phyloP scores from a whole-genome alignment of 2,113 vertebrate species.

The Anoplopoma fimbria region DNA sequence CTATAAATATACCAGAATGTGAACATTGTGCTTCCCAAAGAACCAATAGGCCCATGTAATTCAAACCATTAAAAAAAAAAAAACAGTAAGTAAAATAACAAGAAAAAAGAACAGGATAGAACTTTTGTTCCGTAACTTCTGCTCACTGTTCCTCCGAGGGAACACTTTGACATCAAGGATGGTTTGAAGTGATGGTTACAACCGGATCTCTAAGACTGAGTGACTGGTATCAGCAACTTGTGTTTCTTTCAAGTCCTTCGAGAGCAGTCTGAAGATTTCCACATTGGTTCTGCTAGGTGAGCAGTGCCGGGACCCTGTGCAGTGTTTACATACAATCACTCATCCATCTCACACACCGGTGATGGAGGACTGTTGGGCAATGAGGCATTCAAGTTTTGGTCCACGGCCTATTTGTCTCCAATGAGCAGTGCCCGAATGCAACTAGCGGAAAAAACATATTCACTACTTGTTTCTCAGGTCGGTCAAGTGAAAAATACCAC shows the following conservation, averaged over 20 bases:
- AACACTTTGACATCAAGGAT: neutral
- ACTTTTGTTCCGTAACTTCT: neutral
- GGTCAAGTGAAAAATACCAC: neutral
- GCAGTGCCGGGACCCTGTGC: slow-evolving; percentile 48
- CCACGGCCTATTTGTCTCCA: slow-evolving; percentile 71
- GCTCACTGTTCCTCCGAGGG: neutral
- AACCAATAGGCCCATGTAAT: neutral
- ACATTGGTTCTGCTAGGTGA: slow-evolving; percentile 52
- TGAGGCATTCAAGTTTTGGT: slow-evolving; percentile 69
- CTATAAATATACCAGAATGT: neutral
- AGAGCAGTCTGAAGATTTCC: slow-evolving; percentile 66
- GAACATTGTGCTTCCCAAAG: neutral
- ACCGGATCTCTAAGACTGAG: slow-evolving; percentile 41
- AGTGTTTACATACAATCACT: slow-evolving; percentile 76
- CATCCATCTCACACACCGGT: slow-evolving; percentile 69
- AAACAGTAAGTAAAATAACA: too few species aligned
- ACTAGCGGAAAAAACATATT: slow-evolving; percentile 59
- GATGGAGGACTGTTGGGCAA: slow-evolving; percentile 72
- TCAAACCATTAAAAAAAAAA: too few species aligned
- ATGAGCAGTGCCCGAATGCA: slow-evolving; percentile 67
- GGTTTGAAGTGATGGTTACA: slow-evolving; percentile 56
- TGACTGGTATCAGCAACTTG: slow-evolving; percentile 49
- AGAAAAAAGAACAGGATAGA: too few species aligned
- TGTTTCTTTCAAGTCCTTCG: slow-evolving; percentile 65
- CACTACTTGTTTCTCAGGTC: slow-evolving; percentile 9